Percentiles rank a stretch among this genome's conserved stretches.
Evolutionary conservation across 23 tunicate species (phyloP).

Genomic region (Aplidium turbinatum): DNA sequence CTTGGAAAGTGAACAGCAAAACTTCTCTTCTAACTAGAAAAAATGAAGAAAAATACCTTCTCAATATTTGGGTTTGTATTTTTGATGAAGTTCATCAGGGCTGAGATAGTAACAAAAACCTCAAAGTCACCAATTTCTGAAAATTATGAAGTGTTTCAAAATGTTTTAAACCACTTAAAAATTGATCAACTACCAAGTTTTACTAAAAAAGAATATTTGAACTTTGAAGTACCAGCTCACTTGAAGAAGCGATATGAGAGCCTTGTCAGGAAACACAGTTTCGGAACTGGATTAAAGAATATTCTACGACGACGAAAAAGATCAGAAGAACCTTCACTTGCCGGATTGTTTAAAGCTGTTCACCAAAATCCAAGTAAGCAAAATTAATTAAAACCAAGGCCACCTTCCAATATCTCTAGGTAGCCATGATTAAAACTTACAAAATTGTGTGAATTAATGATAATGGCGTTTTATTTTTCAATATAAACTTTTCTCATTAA

Average conservation of each 20-base stretch:
- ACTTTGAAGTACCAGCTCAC: conserved; percentile 49
- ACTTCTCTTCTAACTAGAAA: too few species aligned
- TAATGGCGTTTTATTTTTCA: background rate
- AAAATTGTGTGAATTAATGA: background rate
- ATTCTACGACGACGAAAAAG: background rate
- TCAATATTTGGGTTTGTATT: too few species aligned
- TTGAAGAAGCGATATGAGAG: conserved; percentile 34
- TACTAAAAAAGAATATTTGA: conserved; percentile 41
- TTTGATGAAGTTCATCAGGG: too few species aligned
- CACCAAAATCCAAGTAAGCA: conserved; percentile 68
- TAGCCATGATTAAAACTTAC: too few species aligned
- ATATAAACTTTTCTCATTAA: background rate
- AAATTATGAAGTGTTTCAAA: too few species aligned
- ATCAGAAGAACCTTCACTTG: conserved; percentile 40
- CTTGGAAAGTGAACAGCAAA: too few species aligned
- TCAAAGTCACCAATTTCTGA: too few species aligned
- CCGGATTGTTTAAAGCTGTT: conserved; percentile 47
- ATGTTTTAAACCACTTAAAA: conserved; percentile 38
- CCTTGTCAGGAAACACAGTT: conserved; percentile 19
- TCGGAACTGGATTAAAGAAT: too few species aligned
- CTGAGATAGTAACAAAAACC: too few species aligned
- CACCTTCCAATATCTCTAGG: too few species aligned
- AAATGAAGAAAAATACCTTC: too few species aligned
- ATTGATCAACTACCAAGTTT: conserved; percentile 33
- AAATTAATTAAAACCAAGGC: background rate